Percentiles rank a stretch among this genome's conserved stretches.
Evolutionary conservation across 2,113 vertebrate genomes (phyloP).

Genomic region (Oxygymnocypris stewartii): DNA sequence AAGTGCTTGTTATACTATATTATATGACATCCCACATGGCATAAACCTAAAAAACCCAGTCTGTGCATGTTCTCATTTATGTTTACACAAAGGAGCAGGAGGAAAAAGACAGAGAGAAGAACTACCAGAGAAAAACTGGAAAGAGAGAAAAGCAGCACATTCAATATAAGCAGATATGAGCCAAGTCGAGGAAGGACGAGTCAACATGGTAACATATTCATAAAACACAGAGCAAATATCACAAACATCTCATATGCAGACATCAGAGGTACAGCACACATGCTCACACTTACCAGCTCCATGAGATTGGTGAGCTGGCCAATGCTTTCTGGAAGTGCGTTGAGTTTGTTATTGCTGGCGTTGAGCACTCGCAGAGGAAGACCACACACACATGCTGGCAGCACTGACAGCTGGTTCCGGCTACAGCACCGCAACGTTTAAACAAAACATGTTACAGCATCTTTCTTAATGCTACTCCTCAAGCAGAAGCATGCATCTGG

Average conservation of each 20-base stretch:
- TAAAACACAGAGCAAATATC: neutral
- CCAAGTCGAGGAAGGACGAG: neutral
- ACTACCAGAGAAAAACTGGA: neutral
- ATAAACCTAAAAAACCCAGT: neutral
- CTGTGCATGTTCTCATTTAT: neutral
- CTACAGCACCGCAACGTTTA: constrained; percentile 67
- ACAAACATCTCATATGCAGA: constrained; percentile 14
- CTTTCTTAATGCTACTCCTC: constrained; percentile 6
- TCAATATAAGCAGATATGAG: neutral
- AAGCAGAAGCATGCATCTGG: neutral
- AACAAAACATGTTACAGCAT: constrained; percentile 5
- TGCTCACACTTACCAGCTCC: constrained; percentile 86
- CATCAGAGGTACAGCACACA: constrained; percentile 38
- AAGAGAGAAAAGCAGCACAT: neutral
- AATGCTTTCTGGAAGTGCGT: constrained; percentile 88
- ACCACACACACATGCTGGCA: constrained; percentile 90
- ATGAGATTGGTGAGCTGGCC: constrained; percentile 89
- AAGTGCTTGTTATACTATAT: constrained; percentile 9
- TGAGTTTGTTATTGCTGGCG: constrained; percentile 97
- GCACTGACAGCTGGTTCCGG: constrained; percentile 89
- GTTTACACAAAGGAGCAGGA: neutral
- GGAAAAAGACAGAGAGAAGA: neutral
- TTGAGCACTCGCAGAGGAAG: constrained; percentile 95
- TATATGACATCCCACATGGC: neutral
- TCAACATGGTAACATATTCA: constrained; percentile 16